Evolutionary conservation across 2,113 vertebrate genomes (phyloP).

Genomic region (Rallus limicola): DNA sequence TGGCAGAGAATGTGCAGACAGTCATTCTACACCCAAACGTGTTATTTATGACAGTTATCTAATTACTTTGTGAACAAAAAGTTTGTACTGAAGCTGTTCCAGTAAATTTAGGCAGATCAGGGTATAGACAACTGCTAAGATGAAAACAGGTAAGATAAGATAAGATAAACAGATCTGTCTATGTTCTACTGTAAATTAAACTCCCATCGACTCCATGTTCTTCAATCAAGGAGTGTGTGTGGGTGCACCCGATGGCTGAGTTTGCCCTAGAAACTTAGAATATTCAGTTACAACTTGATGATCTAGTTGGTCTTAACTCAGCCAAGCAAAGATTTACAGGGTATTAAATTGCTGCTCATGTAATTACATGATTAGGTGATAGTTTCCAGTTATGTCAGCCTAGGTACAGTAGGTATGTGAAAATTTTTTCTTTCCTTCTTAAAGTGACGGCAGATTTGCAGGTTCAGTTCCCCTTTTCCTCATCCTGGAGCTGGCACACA

Average conservation of each 20-base stretch:
- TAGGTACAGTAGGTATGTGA: not conserved
- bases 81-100: not conserved
- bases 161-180: not conserved
- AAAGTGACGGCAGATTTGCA: not conserved
- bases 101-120: not conserved
- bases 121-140: not conserved
- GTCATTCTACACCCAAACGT: not conserved
- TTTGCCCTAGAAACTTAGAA: not conserved
- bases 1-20: not conserved
- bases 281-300: not conserved
- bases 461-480: not conserved
- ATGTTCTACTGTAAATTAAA: not conserved
- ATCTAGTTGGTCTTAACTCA: not conserved
- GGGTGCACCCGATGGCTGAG: not conserved
- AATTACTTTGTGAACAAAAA: not conserved
- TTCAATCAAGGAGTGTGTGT: not conserved
- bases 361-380: not conserved
- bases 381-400: not conserved
- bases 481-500: not conserved
- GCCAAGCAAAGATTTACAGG: not conserved
- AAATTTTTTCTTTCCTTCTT: not conserved
- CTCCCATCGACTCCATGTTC: not conserved
- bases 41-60: not conserved
- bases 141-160: not conserved
- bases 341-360: constrained; percentile 10